Evolutionary conservation across 2,888 invertebrate species (phyloP).

Genomic region (Drosophila stalkeri): DNA sequence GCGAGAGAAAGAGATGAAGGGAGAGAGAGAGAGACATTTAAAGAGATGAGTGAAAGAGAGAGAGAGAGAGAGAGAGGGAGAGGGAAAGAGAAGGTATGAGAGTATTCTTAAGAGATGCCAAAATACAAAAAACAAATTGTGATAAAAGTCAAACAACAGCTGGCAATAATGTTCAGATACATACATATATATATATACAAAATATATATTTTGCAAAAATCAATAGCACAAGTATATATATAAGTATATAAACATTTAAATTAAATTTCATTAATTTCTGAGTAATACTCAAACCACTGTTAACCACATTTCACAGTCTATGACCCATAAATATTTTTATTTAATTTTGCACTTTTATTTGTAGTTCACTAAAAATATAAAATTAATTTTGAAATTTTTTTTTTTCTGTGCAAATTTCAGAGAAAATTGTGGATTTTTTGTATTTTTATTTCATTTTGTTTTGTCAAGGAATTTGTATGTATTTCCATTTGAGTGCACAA

Average conservation of each 20-base stretch:
- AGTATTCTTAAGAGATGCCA: not conserved
- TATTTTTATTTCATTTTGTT: not conserved
- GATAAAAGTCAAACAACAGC: constrained; percentile 37
- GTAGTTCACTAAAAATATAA: not conserved
- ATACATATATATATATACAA: not conserved
- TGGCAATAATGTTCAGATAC: constrained; percentile 11
- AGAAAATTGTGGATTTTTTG: constrained; percentile 16
- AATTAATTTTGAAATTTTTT: not conserved
- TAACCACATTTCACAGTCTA: constrained; percentile 21
- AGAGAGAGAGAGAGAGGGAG: not conserved
- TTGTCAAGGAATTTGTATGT: constrained; percentile 14
- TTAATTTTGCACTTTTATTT: not conserved
- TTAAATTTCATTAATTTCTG: constrained; percentile 8
- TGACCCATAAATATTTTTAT: constrained; percentile 7
- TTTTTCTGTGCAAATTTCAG: constrained; percentile 41
- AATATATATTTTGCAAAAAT: not conserved
- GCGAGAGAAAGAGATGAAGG: constrained; percentile 1
- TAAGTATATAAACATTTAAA: not conserved
- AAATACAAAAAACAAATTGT: constrained; percentile 7
- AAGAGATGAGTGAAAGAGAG: not conserved
- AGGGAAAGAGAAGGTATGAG: constrained; percentile 2
- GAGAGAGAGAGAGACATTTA: constrained; percentile 1
- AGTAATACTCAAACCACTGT: not conserved
- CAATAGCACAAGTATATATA: constrained; percentile 19
- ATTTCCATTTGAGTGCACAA: constrained; percentile 59